Evolutionary conservation across 2,113 vertebrate species (phyloP), one percentile per base, ranked within the genome.

Genomic region (Laterallus jamaicensis): DNA sequence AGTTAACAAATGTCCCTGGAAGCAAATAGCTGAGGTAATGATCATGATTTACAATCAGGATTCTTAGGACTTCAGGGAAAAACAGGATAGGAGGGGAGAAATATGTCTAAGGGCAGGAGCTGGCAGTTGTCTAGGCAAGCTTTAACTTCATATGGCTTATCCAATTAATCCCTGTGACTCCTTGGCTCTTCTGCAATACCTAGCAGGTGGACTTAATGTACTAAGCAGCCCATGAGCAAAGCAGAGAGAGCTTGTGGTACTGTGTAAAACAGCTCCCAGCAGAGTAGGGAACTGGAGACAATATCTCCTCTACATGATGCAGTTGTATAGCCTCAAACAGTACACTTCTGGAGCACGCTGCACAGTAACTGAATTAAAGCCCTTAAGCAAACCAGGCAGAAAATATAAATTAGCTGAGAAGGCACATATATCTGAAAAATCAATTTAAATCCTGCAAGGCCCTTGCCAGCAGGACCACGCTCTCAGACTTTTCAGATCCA

Each of bases 391-490:
- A 76, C 37, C 60, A 87, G 83, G 91, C 90, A 94, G 83, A 91
- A 90, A 93, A 85, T 59, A 88, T 75, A 95, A 96, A 94, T 91
- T 95, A 91, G 55, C 81, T 79, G 83, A 89, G 77, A 82, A 87
- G 74, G 55, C 44, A 76, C 73, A 82, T 84, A 28, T 55, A 86
- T 95, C 83, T 85, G 77, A 89, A 94, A 95, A 94, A 93, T 80
- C 86, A 90, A 64, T 92, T 84, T 69, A 68, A 91, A 58, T 29
- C 77, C 79, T 73, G 58, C 60, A 66, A 71, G 77, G 74, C 40
- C 77, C 40, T 92, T 76, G 77, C 82, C 37, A 79, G 56, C 21
- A 88, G 80, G 67, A 89, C 66, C 83, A 69, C 8, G 3, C 60
- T 47, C 37, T 77, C 44, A 20, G 79, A 21, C 56, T 81, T 81